phyloP scores from a whole-genome alignment of 2,797 vertebrate species.

The Sebastes cheni region DNA sequence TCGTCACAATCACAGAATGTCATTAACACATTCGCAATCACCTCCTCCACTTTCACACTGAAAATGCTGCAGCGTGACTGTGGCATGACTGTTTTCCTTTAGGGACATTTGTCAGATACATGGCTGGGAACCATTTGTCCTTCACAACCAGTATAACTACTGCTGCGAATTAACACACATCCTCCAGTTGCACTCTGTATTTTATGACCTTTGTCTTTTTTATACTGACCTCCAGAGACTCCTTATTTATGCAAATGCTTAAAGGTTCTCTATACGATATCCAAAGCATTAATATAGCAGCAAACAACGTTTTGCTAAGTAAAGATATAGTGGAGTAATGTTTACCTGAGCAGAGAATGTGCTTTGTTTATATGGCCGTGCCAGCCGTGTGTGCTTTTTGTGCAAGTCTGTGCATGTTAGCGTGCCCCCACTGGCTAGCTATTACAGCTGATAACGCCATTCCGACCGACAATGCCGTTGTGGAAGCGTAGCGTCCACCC shows the following conservation, averaged over 20 bases:
- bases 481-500: too few relatives aligned
- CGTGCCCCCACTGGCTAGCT: too few relatives aligned
- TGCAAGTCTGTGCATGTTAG: too few relatives aligned
- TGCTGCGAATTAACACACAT: background rate
- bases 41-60: constrained; percentile 61
- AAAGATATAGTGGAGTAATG: background rate
- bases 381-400: too few relatives aligned
- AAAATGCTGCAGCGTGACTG: constrained; percentile 34
- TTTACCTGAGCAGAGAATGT: background rate
- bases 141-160: background rate
- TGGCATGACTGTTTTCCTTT: constrained; percentile 18
- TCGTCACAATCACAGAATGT: constrained; percentile 51
- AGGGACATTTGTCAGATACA: constrained; percentile 1
- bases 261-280: background rate
- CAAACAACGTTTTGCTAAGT: background rate
- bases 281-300: background rate
- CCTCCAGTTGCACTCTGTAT: background rate
- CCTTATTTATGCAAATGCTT: background rate
- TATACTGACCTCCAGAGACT: background rate
- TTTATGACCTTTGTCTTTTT: background rate
- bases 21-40: constrained; percentile 60
- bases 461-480: too few relatives aligned
- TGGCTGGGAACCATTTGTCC: background rate
- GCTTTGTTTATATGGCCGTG: too few relatives aligned
- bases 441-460: too few relatives aligned